Conservation (phyloP, 2,888 invertebrate genomes). For the Cheilosia impressa region DNA sequence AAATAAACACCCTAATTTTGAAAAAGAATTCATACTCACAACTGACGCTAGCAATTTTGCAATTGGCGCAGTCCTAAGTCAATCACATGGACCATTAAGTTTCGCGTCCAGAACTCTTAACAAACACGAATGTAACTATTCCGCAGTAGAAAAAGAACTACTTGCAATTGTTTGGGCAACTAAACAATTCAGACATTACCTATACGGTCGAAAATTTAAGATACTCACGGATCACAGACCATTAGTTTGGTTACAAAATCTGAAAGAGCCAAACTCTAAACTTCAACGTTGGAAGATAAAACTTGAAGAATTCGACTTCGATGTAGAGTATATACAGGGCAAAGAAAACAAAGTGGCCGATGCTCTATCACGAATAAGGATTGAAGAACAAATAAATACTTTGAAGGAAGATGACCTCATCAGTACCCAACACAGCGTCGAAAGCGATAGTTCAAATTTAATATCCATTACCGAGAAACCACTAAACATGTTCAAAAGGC, state of each 20-base stretch:
- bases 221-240: conserved; percentile 77
- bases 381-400: conserved; percentile 1
- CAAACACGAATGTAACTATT: conserved; percentile 33
- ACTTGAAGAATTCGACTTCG: conserved; percentile 78
- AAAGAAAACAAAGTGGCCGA: conserved; percentile 78
- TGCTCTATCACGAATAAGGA: conserved; percentile 25
- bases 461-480: conserved; percentile 41
- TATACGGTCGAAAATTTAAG: neutral
- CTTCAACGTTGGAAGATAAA: conserved; percentile 63
- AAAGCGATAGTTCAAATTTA: neutral
- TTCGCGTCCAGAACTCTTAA: neutral
- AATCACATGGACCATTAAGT: conserved; percentile 16
- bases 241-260: conserved; percentile 74
- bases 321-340: conserved; percentile 76
- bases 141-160: conserved; percentile 12
- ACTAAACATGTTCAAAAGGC: conserved; percentile 9
- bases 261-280: conserved; percentile 65
- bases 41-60: conserved; percentile 68
- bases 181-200: too few relatives aligned
- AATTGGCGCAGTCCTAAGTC: conserved; percentile 59
- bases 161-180: conserved; percentile 59
- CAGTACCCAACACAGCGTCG: too few relatives aligned
- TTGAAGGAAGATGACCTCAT: too few relatives aligned
- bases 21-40: conserved; percentile 60
- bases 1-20: conserved; percentile 68